Base-by-base conservation (phyloP, 2,797 vertebrate species). In the Sphaeramia orbicularis region DNA sequence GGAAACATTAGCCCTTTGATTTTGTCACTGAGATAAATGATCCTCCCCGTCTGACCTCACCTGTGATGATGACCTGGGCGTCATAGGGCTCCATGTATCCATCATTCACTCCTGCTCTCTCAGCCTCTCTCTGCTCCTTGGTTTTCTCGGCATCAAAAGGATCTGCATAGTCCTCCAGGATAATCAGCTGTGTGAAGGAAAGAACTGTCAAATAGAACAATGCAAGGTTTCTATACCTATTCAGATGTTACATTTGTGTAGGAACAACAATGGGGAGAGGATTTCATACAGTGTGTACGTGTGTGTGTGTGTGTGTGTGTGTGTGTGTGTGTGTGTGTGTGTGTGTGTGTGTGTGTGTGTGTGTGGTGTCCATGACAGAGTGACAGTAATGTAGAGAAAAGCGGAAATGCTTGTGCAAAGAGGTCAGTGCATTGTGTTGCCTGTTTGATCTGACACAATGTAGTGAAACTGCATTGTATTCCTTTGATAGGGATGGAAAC, bases 1-100 rank as follows among this genome's bases (percentile, higher is more conserved):
- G 24, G 58, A 11, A 13, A 43, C 2, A 15, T 9, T 14, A 30
- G 32, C 18, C 1, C 11, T 16, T 13, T 8, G 1, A 3, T 53
- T 16, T 2, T 47, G 4, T 18, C 41, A 19, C 13, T 55, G 32
- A 27, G 11, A 41, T 14, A 6, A 38, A n/a, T 12, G 54, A 64
- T n/a, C 32, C 10, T 10, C 8, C 15, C 30, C 30, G 15, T 45
- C 13, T 12, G 27, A 36, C 11, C 71, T 4, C 67, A 98, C 97
- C 97, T 90, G 97, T 99, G 74, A 99, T 99, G 91, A 99, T 98
- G 65, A 98, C 96, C 86, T 99, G 97, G 0, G 97, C 97, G 0
- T 99, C 97, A 0, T 99, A 99, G 0, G 97, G 97, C 55, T 99
- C 97, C 97, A 99, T 98, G 87, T 99, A 99, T 0, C 97, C 97